Percentiles rank a stretch among this genome's conserved stretches.
Conservation (phyloP, 2,888 invertebrate species). For the Flexamia atlantica region DNA sequence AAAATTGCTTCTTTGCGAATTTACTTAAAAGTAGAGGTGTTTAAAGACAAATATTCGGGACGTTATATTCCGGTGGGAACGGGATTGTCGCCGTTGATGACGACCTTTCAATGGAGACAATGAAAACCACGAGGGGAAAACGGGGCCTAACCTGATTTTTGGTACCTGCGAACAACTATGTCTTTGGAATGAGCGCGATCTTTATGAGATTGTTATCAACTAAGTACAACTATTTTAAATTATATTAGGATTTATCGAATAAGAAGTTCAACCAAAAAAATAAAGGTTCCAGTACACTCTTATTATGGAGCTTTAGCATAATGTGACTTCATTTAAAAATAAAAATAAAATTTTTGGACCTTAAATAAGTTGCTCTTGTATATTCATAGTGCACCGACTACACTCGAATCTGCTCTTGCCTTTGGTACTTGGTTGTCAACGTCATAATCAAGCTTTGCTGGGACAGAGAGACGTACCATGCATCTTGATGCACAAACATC, state of each 20-base stretch:
- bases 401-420: background rate
- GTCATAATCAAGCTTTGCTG: slow-evolving; percentile 11
- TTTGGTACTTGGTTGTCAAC: slow-evolving; percentile 27
- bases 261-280: no score
- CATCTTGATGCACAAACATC: background rate
- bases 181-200: background rate
- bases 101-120: slow-evolving; percentile 16
- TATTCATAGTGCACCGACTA: background rate
- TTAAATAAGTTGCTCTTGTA: background rate
- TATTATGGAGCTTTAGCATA: no score
- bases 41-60: background rate
- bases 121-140: slow-evolving; percentile 21
- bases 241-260: no score
- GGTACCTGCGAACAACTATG: background rate
- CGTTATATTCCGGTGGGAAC: background rate
- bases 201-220: no score
- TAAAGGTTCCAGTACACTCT: no score
- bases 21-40: background rate
- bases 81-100: background rate
- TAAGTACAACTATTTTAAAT: no score
- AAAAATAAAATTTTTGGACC: no score
- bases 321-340: no score
- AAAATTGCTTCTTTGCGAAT: no score
- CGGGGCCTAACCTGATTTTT: background rate
- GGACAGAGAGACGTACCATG: background rate